Base-by-base conservation (phyloP, 1,140 invertebrate species). In the Ctenoplectra terminalis region DNA sequence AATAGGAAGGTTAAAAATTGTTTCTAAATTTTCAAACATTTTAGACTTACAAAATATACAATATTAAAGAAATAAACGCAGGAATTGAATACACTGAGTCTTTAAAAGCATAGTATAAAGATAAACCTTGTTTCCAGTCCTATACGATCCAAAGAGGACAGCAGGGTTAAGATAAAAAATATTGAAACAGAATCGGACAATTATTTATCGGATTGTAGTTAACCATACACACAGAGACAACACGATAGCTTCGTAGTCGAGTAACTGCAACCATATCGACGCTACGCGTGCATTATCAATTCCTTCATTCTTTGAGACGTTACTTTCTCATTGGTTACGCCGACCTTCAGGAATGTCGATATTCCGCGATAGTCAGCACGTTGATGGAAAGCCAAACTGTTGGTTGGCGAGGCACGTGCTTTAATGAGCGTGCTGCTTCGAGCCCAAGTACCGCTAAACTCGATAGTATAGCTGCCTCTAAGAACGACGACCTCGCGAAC, bases 401-500 rank as follows among this genome's bases (percentile, higher is more conserved):
- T 34, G 60, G 60, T 46, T 37, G 31, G 1, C 40, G 48, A 40
- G 72, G 46, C 79, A 60, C 72, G 79, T 75, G 82, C n/a, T 83
- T 83, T 83, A 88, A 90, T 81, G 76, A 81, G 31, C 52, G 31
- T 3, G 69, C 63, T 58, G 52, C 8, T 78, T 58, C 48, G 37
- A 61, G 54, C 54, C 77, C 67, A 80, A 91, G 88, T 90, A 89
- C 87, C 89, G 89, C 89, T 90, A 90, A 90, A 84, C 84, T 81
- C 61, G 63, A 60, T 74, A 67, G 70, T 72, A 58, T 72, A 72
- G 78, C 37, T 74, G 72, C 0, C 37, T 81, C 52, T 70, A 82
- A 90, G 88, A 90, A 91, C 90, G 86, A 88, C 90, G 90, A 90
- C 90, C 88, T 90, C 87, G 85, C 77, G 79, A 76, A 83, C 83